Percentiles rank a stretch among this genome's conserved stretches.
These are phyloP conservation scores for Papilio xuthus DNA, from an alignment of 1,140 invertebrate species.

Conservation along the genomic window DNA sequence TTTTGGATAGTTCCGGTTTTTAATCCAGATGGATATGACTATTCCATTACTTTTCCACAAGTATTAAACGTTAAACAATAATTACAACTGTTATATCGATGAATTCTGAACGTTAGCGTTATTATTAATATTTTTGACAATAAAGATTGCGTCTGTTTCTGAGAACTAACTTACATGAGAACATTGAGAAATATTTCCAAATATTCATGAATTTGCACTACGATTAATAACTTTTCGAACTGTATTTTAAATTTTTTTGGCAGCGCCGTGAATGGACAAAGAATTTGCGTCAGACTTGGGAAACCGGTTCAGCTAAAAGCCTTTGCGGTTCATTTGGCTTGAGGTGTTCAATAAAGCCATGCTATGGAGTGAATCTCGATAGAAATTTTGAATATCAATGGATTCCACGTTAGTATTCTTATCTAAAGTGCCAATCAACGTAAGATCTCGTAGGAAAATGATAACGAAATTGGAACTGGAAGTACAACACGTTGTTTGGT, in stretches of 20 bases:
- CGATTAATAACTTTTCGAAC: neutral
- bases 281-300: conserved; percentile 72
- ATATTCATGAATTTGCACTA: neutral
- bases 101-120: too few relatives aligned
- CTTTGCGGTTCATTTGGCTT: conserved; percentile 63
- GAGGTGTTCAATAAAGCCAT: conserved; percentile 62
- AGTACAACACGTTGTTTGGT: neutral
- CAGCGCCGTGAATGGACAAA: conserved; percentile 70
- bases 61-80: conserved; percentile 50
- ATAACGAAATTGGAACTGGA: neutral
- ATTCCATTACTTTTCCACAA: conserved; percentile 78
- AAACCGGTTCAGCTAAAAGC: conserved; percentile 56
- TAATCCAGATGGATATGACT: conserved; percentile 90
- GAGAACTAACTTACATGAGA: too few relatives aligned
- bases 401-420: conserved; percentile 63
- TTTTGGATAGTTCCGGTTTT: conserved; percentile 84
- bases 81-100: neutral
- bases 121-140: too few relatives aligned
- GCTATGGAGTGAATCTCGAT: conserved; percentile 74
- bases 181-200: neutral
- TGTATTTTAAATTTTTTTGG: neutral
- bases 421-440: neutral
- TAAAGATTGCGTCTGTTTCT: too few relatives aligned
- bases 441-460: neutral
- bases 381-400: conserved; percentile 78